Conservation (phyloP, 2,888 invertebrate species). For the Meta bourneti region DNA sequence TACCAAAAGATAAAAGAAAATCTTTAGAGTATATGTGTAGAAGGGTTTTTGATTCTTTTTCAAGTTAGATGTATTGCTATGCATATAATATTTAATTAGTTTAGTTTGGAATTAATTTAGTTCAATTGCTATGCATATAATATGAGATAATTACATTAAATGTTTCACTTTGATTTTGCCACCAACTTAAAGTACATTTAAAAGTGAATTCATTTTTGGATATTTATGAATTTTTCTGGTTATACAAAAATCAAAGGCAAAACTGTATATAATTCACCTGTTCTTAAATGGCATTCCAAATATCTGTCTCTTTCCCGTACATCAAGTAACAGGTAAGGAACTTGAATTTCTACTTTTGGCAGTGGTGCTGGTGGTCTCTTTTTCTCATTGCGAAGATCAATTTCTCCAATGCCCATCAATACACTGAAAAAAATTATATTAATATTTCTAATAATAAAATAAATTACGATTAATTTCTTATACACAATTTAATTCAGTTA, state of each 20-base stretch:
- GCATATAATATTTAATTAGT: no score
- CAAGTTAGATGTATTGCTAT: no score
- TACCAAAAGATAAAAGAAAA: no score
- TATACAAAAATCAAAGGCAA: not conserved
- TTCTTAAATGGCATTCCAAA: slow-evolving; percentile 81
- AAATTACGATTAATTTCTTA: not conserved
- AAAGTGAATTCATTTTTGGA: not conserved
- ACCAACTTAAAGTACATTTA: not conserved
- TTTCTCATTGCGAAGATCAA: slow-evolving; percentile 57
- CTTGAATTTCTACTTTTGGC: slow-evolving; percentile 44
- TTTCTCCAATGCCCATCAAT: slow-evolving; percentile 72
- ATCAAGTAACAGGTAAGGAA: slow-evolving; percentile 82
- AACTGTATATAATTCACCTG: slow-evolving; percentile 79
- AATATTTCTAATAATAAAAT: no score
- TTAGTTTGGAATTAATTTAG: no score
- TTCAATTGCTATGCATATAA: no score
- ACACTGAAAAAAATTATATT: slow-evolving; percentile 70
- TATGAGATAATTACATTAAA: no score
- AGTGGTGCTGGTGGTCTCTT: slow-evolving; percentile 13
- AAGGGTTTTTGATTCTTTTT: no score
- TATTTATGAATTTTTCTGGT: not conserved
- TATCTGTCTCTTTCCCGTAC: slow-evolving; percentile 81
- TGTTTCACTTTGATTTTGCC: no score
- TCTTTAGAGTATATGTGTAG: no score
- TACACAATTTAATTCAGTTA: not conserved